Evolutionary conservation across 1,140 invertebrate species (phyloP).

Genomic region (Drosophila hydei): DNA sequence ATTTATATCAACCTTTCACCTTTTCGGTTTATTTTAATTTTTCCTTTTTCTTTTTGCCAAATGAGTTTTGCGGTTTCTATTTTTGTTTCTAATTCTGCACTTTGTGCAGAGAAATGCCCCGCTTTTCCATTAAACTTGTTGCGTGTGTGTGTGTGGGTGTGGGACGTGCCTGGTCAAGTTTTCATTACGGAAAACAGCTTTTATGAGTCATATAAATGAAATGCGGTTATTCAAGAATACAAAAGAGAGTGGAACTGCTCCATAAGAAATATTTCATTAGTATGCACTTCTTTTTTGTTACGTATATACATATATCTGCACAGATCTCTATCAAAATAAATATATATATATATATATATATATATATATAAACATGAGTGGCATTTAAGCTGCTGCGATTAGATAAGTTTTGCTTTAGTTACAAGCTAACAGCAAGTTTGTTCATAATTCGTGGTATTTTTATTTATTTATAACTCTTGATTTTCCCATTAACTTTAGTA

Average conservation of each 20-base stretch:
- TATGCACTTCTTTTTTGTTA: background rate
- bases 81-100: conserved; percentile 4
- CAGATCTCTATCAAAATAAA: background rate
- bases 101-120: background rate
- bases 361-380: background rate
- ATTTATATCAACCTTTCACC: conserved; percentile 19
- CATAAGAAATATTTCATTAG: background rate
- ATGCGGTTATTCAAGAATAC: background rate
- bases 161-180: conserved; percentile 13
- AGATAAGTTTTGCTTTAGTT: conserved; percentile 13
- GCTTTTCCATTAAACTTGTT: conserved; percentile 18
- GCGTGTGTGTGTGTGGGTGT: conserved; percentile 6
- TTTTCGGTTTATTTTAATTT: background rate
- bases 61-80: conserved; percentile 11
- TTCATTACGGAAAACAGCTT: conserved; percentile 9
- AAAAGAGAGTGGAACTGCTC: background rate
- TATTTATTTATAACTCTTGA: background rate
- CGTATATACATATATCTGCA: background rate
- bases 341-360: background rate
- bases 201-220: conserved; percentile 7
- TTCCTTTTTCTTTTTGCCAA: background rate
- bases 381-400: background rate
- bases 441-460: background rate
- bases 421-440: background rate
- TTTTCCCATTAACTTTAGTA: background rate